Evolutionary conservation across 2,888 invertebrate species (phyloP), one percentile per base, ranked within the genome.

Genomic region (Ennomos fuscantarius): DNA sequence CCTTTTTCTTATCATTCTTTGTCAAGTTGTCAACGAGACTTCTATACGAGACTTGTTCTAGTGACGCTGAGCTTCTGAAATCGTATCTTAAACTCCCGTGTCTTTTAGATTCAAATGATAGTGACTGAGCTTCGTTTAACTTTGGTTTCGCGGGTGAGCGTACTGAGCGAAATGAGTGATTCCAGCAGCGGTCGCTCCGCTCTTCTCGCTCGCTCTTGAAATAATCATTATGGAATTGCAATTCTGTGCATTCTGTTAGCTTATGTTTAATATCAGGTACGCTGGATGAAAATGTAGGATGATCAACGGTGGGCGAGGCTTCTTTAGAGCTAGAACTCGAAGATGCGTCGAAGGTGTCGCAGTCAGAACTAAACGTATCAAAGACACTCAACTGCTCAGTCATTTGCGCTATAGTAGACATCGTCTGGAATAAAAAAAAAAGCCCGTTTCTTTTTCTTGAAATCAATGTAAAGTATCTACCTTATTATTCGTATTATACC

Each of bases 351-450:
- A 95, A 34, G 93, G 96, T 47, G 93, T 96, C 60, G 93, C 94
- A 93, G 69, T 96, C 96, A 0, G 96, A 95, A 55, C 94, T 95
- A 64, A 94, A 94, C 1, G 95, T 77, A 66, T 96, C 96, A 59
- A 96, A 93, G 43, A 94, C 91, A 60, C 94, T 95, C 11, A 97
- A 82, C 74, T 96, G 96, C 73, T 96, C 96, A 0, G 96, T 96
- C 15, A 97, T 94, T 35, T 95, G 94, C 72, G 95, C 94, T 81
- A 96, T 95, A 0, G 96, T 95, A 0, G 96, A 95, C 70, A 96
- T 87, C 0, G 94, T 93, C 86, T 95, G 87, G 31, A 77, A 81
- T 15, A 32, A 37, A 2, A 13, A 32, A 8, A 15, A n/a, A n/a
- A n/a, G n/a, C n/a, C n/a, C 2, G 2, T 13, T 35, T 12, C 24